Evolutionary conservation across 1,140 invertebrate species (phyloP).

Genomic region (Thaumatotibia leucotreta): DNA sequence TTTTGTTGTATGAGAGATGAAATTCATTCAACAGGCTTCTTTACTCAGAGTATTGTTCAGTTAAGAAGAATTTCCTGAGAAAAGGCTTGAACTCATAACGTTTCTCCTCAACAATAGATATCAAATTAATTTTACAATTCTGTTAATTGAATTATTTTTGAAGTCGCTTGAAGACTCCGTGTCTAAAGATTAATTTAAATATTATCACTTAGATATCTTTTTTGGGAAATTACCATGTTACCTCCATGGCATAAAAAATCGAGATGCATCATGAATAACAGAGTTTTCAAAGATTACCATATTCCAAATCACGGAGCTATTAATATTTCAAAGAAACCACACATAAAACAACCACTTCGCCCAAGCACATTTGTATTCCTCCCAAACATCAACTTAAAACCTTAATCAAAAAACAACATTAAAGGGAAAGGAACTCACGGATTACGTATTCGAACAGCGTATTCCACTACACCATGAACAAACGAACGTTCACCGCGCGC

Average conservation of each 20-base stretch:
- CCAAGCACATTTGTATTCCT: constrained; percentile 20
- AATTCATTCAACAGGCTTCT: background rate
- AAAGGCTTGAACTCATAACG: background rate
- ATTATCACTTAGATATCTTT: background rate
- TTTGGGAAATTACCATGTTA: background rate
- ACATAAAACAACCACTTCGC: background rate
- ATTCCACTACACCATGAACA: constrained; percentile 26
- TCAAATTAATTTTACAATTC: background rate
- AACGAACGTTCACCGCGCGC: constrained; percentile 26
- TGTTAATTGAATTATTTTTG: background rate
- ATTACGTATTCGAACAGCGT: constrained; percentile 32
- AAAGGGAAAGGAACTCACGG: constrained; percentile 23
- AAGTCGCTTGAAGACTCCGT: background rate
- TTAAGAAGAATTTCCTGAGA: background rate
- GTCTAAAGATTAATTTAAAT: background rate
- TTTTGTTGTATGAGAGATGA: background rate
- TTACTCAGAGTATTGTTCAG: background rate
- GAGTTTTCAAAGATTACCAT: too few species aligned
- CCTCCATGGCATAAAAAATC: background rate
- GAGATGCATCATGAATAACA: background rate
- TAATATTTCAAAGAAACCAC: background rate
- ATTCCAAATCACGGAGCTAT: too few species aligned
- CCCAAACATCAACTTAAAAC: background rate
- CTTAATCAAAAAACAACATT: background rate
- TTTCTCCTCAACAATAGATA: background rate